These are phyloP conservation scores for Chaetodon trifasciatus DNA, from an alignment of 2,797 vertebrate species.

Conservation along the genomic window DNA sequence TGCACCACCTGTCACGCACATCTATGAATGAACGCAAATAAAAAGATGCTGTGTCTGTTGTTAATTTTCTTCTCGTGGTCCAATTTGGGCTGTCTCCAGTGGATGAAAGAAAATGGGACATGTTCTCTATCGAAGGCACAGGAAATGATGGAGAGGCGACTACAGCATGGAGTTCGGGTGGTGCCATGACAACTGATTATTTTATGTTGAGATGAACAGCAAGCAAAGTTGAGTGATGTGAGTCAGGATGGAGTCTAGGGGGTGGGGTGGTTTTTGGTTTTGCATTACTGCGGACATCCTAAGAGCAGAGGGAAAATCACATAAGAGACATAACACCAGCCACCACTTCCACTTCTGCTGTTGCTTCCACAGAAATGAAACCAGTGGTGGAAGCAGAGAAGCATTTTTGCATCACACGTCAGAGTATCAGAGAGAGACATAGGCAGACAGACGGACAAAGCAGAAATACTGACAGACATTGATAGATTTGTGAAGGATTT, in stretches of 20 bases:
- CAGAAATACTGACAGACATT: background rate
- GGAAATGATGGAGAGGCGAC: conserved; percentile 50
- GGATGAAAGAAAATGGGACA: conserved; percentile 30
- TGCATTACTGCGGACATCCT: conserved; percentile 41
- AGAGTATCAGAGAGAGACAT: conserved; percentile 3
- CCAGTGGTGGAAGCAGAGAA: conserved; percentile 8
- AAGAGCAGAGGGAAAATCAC: conserved; percentile 20
- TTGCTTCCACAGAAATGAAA: conserved; percentile 41
- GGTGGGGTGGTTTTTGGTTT: conserved; percentile 10
- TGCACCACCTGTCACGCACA: conserved; percentile 37
- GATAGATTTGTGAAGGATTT: conserved; percentile 29
- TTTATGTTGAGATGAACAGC: conserved; percentile 50
- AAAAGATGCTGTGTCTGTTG: conserved; percentile 30
- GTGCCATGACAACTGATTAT: conserved; percentile 35
- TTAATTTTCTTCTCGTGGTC: conserved; percentile 37
- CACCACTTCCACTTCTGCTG: conserved; percentile 25
- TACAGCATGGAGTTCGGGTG: conserved; percentile 30
- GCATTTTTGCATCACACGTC: conserved; percentile 18
- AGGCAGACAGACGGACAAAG: background rate
- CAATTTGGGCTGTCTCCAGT: conserved; percentile 18
- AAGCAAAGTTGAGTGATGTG: conserved; percentile 35
- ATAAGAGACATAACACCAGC: conserved; percentile 20
- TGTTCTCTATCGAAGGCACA: conserved; percentile 20
- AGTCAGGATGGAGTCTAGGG: conserved; percentile 19
- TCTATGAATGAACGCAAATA: conserved; percentile 34